Evolutionary conservation across 2,888 invertebrate species (phyloP).

Genomic region (Apodemia mormo): DNA sequence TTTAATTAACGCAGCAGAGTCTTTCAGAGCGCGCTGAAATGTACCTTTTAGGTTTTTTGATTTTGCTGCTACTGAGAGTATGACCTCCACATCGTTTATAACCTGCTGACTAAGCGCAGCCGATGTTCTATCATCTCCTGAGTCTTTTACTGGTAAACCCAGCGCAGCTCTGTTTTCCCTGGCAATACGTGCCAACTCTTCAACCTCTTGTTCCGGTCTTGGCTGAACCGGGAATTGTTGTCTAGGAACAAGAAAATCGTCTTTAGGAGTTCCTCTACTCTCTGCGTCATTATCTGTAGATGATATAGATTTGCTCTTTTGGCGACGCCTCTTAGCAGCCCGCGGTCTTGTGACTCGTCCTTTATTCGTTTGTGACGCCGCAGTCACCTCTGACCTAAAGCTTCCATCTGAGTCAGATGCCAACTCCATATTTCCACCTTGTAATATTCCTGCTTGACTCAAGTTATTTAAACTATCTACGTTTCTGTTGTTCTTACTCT

Average conservation of each 20-base stretch:
- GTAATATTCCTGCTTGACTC: no score
- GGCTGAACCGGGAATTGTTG: no score
- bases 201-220: background rate
- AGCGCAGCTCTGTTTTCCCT: background rate
- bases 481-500: background rate
- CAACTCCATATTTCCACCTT: background rate
- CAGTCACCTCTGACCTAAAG: conserved; percentile 5
- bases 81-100: background rate
- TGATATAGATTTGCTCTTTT: background rate
- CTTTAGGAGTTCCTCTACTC: background rate
- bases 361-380: conserved; percentile 23
- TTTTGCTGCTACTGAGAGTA: background rate
- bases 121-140: background rate
- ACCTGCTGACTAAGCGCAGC: background rate
- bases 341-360: conserved; percentile 13
- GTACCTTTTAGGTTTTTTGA: conserved; percentile 16
- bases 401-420: background rate
- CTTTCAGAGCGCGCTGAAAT: background rate
- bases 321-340: conserved; percentile 28
- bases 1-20: background rate
- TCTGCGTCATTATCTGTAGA: background rate
- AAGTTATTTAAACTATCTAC: no score
- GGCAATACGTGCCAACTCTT: background rate
- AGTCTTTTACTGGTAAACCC: background rate
- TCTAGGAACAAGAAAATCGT: no score